phyloP scores from a whole-genome alignment of 1,140 invertebrate genomes.

The Apis laboriosa region DNA sequence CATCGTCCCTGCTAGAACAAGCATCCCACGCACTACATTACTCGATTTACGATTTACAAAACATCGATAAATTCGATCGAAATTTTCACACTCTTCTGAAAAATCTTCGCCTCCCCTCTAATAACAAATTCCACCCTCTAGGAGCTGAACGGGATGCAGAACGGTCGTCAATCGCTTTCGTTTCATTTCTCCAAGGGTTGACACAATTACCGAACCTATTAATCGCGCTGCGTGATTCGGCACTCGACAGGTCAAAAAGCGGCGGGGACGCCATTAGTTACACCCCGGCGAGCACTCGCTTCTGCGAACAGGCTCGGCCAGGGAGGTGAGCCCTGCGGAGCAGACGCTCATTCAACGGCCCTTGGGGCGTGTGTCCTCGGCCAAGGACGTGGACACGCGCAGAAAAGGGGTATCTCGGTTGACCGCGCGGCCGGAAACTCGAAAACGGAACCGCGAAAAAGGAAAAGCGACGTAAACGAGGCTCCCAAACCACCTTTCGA shows the following conservation, averaged over 20 bases:
- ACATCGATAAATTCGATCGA: too few relatives aligned
- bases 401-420: slow-evolving; percentile 58
- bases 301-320: slow-evolving; percentile 13
- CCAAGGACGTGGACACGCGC: slow-evolving; percentile 42
- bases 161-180: neutral
- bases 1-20: too few relatives aligned
- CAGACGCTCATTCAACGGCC: slow-evolving; percentile 25
- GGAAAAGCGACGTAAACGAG: slow-evolving; percentile 44
- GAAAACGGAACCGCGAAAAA: slow-evolving; percentile 46
- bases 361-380: slow-evolving; percentile 39
- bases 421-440: slow-evolving; percentile 61
- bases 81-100: too few relatives aligned
- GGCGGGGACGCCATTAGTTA: slow-evolving; percentile 62
- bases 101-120: too few relatives aligned
- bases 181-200: slow-evolving; percentile 32
- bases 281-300: slow-evolving; percentile 44
- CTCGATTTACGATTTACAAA: too few relatives aligned
- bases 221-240: slow-evolving; percentile 64
- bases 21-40: too few relatives aligned
- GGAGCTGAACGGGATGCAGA: too few relatives aligned
- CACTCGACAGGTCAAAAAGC: slow-evolving; percentile 67
- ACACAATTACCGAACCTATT: slow-evolving; percentile 63
- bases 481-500: slow-evolving; percentile 44
- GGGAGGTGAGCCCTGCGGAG: slow-evolving; percentile 14
- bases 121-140: too few relatives aligned